Base-by-base conservation (phyloP, 2,888 invertebrate genomes). In the Andrena dorsata region DNA sequence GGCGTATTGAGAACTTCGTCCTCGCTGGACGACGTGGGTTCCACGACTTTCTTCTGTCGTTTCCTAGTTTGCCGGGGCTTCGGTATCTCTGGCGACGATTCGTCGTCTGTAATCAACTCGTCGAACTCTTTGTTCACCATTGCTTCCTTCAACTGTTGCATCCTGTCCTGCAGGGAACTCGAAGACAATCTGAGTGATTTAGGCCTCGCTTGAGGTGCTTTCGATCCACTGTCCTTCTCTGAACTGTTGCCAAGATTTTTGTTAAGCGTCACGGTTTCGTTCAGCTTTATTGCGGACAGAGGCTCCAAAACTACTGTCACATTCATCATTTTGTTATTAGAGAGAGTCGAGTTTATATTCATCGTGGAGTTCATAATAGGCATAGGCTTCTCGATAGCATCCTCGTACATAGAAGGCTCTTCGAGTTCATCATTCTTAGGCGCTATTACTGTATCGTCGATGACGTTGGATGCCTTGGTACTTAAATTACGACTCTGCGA, bases 291-390 rank as follows among this genome's bases (percentile, higher is more conserved):
- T 4, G 56, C 32, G 0, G 82, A 56, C 4, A 93, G 41, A 6
- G 85, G 87, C 61, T 93, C 92, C 2, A 94, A 65, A 3, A 93
- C 80, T 6, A 94, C 93, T 0, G 91, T 91, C 0, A 85, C 90
- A 41, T 92, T 92, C 87, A 92, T 90, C 65, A 90, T 85, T 79
- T 87, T 90, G 2, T 90, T 88, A 5, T 90, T 28, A 2, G 76
- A 74, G 20, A 78, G 51, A 1, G 89, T 89, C 8, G 83, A 72
- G 75, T 91, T 92, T 1, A 90, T 78, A 73, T 92, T 93, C 91
- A 93, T 90, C 2, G 94, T 94, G 2, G 94, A 93, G 83, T 92
- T 93, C 90, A 93, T 90, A 16, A 92, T 88, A 20, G 92, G 93
- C 32, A 86, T 70, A 13, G 90, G 89, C 80, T 92, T 94, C 3